A percentile compares a stretch with the other conserved stretches of the same genome.
These are phyloP conservation scores for Ditula angustiorana DNA, from an alignment of 2,888 invertebrate genomes.

Conservation along the genomic window DNA sequence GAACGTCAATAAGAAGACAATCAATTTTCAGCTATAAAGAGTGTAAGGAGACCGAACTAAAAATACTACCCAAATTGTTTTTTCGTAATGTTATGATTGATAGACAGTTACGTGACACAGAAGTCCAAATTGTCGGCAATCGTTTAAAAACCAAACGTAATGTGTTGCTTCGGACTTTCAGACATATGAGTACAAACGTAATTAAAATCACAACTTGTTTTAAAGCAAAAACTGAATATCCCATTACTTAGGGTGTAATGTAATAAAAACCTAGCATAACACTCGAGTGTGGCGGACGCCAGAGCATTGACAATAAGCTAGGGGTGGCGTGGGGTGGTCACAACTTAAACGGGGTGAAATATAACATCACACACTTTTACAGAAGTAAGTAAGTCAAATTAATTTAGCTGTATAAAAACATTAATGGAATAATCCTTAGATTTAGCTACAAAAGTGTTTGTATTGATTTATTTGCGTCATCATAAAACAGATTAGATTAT, in stretches of 20 bases:
- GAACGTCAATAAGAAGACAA: too few species aligned
- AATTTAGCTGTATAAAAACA: not conserved
- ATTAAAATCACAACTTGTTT: slow-evolving; percentile 5
- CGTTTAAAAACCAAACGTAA: too few species aligned
- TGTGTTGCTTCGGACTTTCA: too few species aligned
- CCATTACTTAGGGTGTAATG: slow-evolving; percentile 5
- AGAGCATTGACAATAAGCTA: not conserved
- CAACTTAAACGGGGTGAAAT: not conserved
- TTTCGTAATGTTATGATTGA: too few species aligned
- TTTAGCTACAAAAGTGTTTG: too few species aligned
- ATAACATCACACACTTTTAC: not conserved
- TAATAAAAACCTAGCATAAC: slow-evolving; percentile 5
- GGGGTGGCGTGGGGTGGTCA: not conserved
- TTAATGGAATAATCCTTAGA: not conserved
- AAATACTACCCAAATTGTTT: too few species aligned
- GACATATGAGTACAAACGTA: not conserved
- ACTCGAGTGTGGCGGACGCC: not conserved
- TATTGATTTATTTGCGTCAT: too few species aligned
- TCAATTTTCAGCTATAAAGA: too few species aligned
- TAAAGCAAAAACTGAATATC: not conserved
- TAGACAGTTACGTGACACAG: too few species aligned
- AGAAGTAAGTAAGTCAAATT: not conserved
- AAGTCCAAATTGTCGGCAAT: too few species aligned
- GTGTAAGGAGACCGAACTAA: too few species aligned
- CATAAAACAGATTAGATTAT: too few species aligned